A percentile compares a stretch with the other conserved stretches of the same genome.
phyloP scores from a whole-genome alignment of 2,797 vertebrate species.

The Parambassis ranga region DNA sequence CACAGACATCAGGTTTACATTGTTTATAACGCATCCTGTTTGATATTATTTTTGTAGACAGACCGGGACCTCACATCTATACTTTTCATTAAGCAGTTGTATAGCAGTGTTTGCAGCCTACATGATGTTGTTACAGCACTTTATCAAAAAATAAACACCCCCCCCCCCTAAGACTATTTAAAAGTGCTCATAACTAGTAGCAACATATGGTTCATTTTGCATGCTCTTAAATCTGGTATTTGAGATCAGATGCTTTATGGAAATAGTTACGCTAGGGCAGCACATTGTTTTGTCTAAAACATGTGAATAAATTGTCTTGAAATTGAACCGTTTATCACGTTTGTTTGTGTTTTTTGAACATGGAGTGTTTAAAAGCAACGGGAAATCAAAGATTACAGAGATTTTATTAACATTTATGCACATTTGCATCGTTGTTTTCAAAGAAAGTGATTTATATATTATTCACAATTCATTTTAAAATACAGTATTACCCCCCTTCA shows the following conservation, averaged over 20 bases:
- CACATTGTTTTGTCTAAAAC: conserved; percentile 72
- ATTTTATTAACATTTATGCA: conserved; percentile 75
- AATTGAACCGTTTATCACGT: not conserved
- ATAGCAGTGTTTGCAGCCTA: conserved; percentile 62
- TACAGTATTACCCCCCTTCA: conserved; percentile 35
- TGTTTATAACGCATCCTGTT: conserved; percentile 46
- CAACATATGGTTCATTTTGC: conserved; percentile 72
- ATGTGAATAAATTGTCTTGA: conserved; percentile 79
- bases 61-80: conserved; percentile 32
- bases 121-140: conserved; percentile 65
- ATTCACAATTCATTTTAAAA: conserved; percentile 80
- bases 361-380: conserved; percentile 15
- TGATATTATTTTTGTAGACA: conserved; percentile 65
- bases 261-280: conserved; percentile 65
- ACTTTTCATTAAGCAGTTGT: conserved; percentile 46
- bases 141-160: conserved; percentile 42
- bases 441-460: conserved; percentile 68
- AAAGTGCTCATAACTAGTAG: conserved; percentile 49
- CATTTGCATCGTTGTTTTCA: conserved; percentile 75
- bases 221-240: conserved; percentile 79
- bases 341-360: not conserved
- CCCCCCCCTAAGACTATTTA: conserved; percentile 53
- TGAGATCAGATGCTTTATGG: conserved; percentile 69
- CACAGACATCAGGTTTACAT: conserved; percentile 49
- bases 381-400: conserved; percentile 39